A percentile compares a stretch with the other conserved stretches of the same genome.
Evolutionary conservation across 1,140 invertebrate species (phyloP).

Genomic region (Epicauta chinensis): DNA sequence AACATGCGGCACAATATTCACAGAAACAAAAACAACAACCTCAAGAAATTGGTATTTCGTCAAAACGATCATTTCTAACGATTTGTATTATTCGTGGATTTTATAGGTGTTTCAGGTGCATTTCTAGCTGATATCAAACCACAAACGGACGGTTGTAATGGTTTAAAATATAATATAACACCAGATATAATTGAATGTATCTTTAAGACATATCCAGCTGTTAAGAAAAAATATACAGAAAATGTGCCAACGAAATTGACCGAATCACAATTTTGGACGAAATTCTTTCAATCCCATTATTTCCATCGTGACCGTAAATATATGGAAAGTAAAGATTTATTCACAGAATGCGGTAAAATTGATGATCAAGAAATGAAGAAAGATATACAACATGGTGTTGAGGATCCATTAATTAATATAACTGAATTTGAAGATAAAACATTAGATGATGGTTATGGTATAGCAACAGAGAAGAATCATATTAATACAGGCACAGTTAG

Average conservation of each 20-base stretch:
- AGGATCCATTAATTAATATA: conserved; percentile 75
- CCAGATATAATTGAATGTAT: conserved; percentile 96
- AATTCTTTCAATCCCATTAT: conserved; percentile 99
- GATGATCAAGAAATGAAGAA: conserved; percentile 84
- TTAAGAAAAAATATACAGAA: conserved; percentile 94
- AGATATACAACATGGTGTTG: conserved; percentile 70
- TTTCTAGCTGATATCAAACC: conserved; percentile 93
- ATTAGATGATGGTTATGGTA: conserved; percentile 64
- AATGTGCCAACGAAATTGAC: conserved; percentile 93
- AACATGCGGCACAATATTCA: conserved; percentile 73
- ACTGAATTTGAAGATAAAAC: conserved; percentile 70
- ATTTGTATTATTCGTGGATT: too few relatives aligned
- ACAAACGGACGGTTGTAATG: conserved; percentile 94
- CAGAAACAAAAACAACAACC: conserved; percentile 62
- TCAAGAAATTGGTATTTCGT: conserved; percentile 75
- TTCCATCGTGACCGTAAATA: conserved; percentile 91
- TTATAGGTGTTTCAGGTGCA: conserved; percentile 71
- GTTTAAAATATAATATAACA: conserved; percentile 95
- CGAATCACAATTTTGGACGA: conserved; percentile 98
- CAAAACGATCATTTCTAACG: too few relatives aligned
- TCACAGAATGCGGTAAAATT: conserved; percentile 93
- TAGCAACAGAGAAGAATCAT: conserved; percentile 49
- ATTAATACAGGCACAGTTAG: conserved; percentile 67
- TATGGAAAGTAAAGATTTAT: conserved; percentile 85
- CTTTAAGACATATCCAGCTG: conserved; percentile 98